Evolutionary conservation across 2,888 invertebrate species (phyloP).

Genomic region (Agrochola lota): DNA sequence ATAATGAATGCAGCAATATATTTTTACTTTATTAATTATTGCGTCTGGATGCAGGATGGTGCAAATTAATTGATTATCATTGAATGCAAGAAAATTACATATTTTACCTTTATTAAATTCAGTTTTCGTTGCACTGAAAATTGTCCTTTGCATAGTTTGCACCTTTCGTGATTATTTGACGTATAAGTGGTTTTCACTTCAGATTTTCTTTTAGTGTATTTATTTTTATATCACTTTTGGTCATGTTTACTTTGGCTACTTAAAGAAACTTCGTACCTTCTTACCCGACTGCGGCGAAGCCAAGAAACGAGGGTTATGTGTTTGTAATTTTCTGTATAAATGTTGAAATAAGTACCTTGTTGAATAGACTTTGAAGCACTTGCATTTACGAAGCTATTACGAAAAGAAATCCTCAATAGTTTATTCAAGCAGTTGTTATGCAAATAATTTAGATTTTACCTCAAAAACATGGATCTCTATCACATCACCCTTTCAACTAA

Average conservation of each 20-base stretch:
- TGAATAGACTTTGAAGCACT: not conserved
- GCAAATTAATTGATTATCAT: not conserved
- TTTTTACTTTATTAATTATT: slow-evolving; percentile 9
- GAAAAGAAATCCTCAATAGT: slow-evolving; percentile 1
- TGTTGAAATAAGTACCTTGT: not conserved
- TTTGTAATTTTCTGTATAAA: not conserved
- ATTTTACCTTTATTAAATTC: not conserved
- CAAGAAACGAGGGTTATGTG: no score
- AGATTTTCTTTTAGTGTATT: not conserved
- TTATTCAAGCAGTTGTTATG: not conserved
- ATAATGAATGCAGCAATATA: slow-evolving; percentile 10
- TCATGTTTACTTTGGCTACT: not conserved
- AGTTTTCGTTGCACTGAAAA: not conserved
- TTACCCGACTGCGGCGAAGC: no score
- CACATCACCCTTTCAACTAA: slow-evolving; percentile 28
- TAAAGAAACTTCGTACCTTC: not conserved
- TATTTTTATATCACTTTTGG: not conserved
- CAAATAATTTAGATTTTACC: slow-evolving; percentile 2
- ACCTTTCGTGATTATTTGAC: not conserved
- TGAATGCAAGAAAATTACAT: not conserved
- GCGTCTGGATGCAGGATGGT: not conserved
- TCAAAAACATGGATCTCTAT: slow-evolving; percentile 9
- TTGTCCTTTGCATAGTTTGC: not conserved
- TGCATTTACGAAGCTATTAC: not conserved
- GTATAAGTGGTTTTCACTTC: not conserved